Base-by-base conservation (phyloP, 1,140 invertebrate species). In the Aphidius gifuensis region DNA sequence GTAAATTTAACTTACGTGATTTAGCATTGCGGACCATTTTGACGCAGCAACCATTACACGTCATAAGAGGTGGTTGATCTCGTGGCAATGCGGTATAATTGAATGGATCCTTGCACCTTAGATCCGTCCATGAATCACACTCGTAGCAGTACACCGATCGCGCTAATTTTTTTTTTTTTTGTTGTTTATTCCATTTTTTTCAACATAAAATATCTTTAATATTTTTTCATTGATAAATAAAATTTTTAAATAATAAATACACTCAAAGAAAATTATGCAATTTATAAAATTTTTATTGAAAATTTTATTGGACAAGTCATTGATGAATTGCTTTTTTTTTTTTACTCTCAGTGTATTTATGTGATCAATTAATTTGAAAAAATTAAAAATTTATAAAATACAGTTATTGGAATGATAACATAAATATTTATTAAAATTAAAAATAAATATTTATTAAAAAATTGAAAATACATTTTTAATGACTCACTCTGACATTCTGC, bases 11-110 rank as follows among this genome's bases (percentile, higher is more conserved):
- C 90, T 92, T 79, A 95, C 93, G 86, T 77, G 90, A 92, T 81
- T 90, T 90, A 55, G 91, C 89, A 80, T 94, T 91, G 64, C 92
- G 87, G 66, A 96, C 92, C 88, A 96, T 94, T 84, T 96, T 96
- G 16, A 96, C 93, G 80, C 94, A 96, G 81, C 94, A 96, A 45
- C 94, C 94, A 73, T 94, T 90, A 74, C 94, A 96, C 7, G 88
- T 90, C 84, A 91, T 88, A 60, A 93, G 76, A 0, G 90, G 89
- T 9, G 92, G 92, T 74, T 93, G 90, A 74, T 93, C 90, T 40
- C 89, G 83, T 0, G 90, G 92, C 61, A 92, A 80, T 7, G 90
- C 91, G 11, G 93, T 94, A 76, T 92, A 93, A 80, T 97, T 96
- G 79, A 96, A 96, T 1, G 93, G 93, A 80, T 96, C 94, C 74